Base-by-base conservation (phyloP, 2,888 invertebrate species). In the Pseudococcus jackbeardsleyi region DNA sequence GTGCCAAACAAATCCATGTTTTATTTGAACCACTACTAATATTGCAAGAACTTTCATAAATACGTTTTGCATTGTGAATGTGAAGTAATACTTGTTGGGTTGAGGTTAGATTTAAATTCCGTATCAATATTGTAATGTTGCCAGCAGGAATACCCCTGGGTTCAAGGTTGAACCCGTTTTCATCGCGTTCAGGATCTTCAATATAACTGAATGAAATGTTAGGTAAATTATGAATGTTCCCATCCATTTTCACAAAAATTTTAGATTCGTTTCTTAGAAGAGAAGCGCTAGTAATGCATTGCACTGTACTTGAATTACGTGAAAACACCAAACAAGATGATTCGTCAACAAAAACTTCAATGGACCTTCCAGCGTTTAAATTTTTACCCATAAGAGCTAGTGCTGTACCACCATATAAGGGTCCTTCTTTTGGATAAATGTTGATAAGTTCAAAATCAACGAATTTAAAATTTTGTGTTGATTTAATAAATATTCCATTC, bases 71-170 rank as follows among this genome's bases (percentile, higher is more conserved):
- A 91, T 96, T 96, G 91, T 96, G 95, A 19, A 99, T 96, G 91
- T 98, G 96, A 95, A 99, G 98, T 91, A 95, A 95, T 0, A 99
- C 99, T 90, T 96, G 95, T 92, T 98, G 97, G 90, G 98, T 96
- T 91, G 96, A 96, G 90, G 95, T 95, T 90, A 98, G 95, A 92
- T 98, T 97, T 90, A 95, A 95, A 12, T 98, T 98, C 89, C 95
- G 94, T 12, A 98, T 97, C 89, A 96, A 95, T 90, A 98, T 96
- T 91, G 95, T 95, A 90, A 98, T 97, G 54, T 98, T 98, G 87
- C 98, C 98, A 54, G 97, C 96, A 88, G 97, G 97, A 90, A 98
- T 97, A 82, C 97, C 96, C 92, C 96, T 96, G 0, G 97, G 96
- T 90, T 95, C 94, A 91, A 95, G 97, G 91, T 94, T 93, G 93